Evolutionary conservation across 2,888 invertebrate genomes (phyloP).

Genomic region (Muscina levida): DNA sequence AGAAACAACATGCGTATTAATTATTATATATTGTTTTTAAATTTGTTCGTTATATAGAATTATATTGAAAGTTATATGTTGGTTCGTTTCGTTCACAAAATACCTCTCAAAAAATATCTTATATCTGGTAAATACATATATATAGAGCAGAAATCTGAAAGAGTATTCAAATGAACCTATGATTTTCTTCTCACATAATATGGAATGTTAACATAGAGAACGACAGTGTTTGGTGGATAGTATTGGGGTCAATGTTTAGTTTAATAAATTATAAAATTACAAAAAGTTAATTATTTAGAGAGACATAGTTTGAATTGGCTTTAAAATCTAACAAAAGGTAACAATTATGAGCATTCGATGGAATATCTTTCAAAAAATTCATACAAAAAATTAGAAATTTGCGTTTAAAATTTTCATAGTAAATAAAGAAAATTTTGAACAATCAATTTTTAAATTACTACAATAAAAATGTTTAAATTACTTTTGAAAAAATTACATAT

Average conservation of each 20-base stretch:
- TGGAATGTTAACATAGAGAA: not conserved
- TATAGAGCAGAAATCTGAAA: too few species aligned
- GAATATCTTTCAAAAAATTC: not conserved
- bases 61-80: not conserved
- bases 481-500: not conserved
- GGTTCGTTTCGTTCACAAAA: too few species aligned
- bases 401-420: not conserved
- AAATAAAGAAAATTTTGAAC: too few species aligned
- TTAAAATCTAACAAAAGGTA: too few species aligned
- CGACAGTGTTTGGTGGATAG: not conserved
- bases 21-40: slow-evolving; percentile 19
- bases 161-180: not conserved
- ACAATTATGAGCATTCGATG: too few species aligned
- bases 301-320: too few species aligned
- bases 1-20: slow-evolving; percentile 26
- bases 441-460: too few species aligned
- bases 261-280: not conserved
- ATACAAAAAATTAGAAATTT: not conserved
- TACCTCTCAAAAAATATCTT: too few species aligned
- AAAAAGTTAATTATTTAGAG: not conserved
- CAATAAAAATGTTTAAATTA: not conserved
- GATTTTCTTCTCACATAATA: not conserved
- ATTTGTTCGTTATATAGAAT: not conserved
- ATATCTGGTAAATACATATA: too few species aligned
- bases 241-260: too few species aligned